Percentiles rank a stretch among this genome's conserved stretches.
Conservation (phyloP, 2,797 vertebrate species). For the Synaphobranchus kaupii region DNA sequence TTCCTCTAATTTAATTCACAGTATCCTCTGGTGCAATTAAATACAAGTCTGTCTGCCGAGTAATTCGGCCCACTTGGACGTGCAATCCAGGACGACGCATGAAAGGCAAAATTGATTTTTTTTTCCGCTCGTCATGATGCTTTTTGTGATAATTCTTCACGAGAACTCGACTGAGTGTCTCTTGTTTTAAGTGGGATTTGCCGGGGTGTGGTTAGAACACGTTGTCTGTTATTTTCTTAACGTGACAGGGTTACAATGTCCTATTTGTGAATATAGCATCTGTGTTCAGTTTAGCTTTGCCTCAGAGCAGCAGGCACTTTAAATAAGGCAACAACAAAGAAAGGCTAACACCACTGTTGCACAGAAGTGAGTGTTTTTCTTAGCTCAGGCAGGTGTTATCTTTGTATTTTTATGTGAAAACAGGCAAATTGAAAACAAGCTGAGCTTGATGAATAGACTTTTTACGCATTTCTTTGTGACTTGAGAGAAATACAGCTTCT, state of each 20-base stretch:
- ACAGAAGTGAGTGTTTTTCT: not conserved
- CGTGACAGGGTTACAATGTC: conserved; percentile 49
- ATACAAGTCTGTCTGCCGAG: not conserved
- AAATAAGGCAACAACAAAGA: not conserved
- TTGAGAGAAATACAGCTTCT: not conserved
- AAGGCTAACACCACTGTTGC: not conserved
- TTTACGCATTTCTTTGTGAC: not conserved
- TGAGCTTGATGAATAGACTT: not conserved
- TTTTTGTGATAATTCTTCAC: not conserved
- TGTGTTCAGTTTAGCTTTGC: conserved; percentile 29
- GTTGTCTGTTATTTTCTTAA: conserved; percentile 36
- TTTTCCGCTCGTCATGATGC: not conserved
- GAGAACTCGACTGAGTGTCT: not conserved
- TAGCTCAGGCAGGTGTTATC: not conserved
- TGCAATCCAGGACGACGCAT: not conserved
- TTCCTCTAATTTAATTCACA: not conserved
- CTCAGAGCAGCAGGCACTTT: conserved; percentile 58
- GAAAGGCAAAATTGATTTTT: not conserved
- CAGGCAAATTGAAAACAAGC: not conserved
- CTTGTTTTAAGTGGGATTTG: conserved; percentile 27
- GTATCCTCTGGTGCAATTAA: not conserved
- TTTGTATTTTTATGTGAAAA: not conserved
- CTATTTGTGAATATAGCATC: conserved; percentile 32
- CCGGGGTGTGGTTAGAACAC: too few species aligned
- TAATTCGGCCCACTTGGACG: not conserved